A percentile compares a stretch with the other conserved stretches of the same genome.
These are phyloP conservation scores for Eurytoma adleriae DNA, from an alignment of 2,888 invertebrate genomes.

Conservation along the genomic window DNA sequence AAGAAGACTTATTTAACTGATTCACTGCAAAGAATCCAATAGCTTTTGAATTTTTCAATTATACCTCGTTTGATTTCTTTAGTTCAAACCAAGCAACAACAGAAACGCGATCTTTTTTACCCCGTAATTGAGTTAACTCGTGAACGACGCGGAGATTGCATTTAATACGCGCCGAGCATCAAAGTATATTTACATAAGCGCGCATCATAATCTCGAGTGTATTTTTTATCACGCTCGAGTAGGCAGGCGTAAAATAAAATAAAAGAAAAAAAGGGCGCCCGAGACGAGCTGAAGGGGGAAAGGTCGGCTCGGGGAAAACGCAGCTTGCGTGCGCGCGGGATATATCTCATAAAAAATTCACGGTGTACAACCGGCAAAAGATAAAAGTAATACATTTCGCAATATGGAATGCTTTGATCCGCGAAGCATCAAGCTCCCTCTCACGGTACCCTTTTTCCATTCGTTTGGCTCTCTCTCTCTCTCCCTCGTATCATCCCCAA, in stretches of 20 bases:
- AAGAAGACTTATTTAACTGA: no score
- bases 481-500: neutral
- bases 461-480: conserved; percentile 6
- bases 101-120: conserved; percentile 2
- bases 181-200: neutral
- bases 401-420: conserved; percentile 61
- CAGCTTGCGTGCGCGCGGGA: neutral
- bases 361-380: conserved; percentile 39
- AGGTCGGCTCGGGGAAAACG: neutral
- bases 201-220: neutral
- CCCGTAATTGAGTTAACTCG: conserved; percentile 3
- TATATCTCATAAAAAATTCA: conserved; percentile 30
- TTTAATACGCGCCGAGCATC: neutral
- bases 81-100: no score
- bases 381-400: conserved; percentile 62
- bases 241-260: conserved; percentile 20
- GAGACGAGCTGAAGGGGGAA: no score
- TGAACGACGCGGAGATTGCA: neutral
- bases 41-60: no score
- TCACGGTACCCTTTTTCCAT: conserved; percentile 8
- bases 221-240: neutral
- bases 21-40: no score
- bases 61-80: no score
- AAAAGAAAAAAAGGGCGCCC: neutral
- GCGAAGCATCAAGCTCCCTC: conserved; percentile 15